Evolutionary conservation across 2,797 vertebrate species (phyloP).

Genomic region (Notoglanidium macrostoma): DNA sequence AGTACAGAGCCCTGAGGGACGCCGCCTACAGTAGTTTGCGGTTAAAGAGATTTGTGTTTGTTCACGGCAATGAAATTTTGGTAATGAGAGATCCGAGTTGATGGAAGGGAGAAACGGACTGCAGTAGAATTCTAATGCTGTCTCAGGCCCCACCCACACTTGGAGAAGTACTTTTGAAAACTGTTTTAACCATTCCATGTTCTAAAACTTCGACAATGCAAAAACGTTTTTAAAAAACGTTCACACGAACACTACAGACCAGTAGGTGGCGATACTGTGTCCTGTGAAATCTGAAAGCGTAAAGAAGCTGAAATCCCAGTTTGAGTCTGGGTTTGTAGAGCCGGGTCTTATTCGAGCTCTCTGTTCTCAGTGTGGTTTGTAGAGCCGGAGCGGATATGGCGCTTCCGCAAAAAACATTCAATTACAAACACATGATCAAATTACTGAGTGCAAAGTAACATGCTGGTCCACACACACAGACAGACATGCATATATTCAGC

Average conservation of each 20-base stretch:
- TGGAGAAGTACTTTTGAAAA: neutral
- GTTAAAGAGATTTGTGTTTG: neutral
- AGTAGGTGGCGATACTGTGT: neutral
- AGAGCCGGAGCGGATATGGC: too few relatives aligned
- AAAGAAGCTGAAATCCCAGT: neutral
- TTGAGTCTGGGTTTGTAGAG: neutral
- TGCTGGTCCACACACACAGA: neutral
- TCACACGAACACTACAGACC: neutral
- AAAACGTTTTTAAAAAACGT: neutral
- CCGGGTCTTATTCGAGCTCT: too few relatives aligned
- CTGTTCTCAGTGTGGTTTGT: too few relatives aligned
- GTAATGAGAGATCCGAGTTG: neutral
- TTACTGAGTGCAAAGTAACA: too few relatives aligned
- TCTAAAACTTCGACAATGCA: neutral
- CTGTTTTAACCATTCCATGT: neutral
- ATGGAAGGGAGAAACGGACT: neutral
- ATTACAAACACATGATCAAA: too few relatives aligned
- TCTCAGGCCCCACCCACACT: neutral
- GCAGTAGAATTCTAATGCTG: neutral
- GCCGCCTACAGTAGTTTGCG: neutral
- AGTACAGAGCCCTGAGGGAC: neutral
- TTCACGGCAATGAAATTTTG: neutral
- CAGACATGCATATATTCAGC: neutral
- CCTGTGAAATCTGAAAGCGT: neutral
- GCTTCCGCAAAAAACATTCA: too few relatives aligned